phyloP scores from a whole-genome alignment of 2,113 vertebrate species.

The Anthoscopus minutus region DNA sequence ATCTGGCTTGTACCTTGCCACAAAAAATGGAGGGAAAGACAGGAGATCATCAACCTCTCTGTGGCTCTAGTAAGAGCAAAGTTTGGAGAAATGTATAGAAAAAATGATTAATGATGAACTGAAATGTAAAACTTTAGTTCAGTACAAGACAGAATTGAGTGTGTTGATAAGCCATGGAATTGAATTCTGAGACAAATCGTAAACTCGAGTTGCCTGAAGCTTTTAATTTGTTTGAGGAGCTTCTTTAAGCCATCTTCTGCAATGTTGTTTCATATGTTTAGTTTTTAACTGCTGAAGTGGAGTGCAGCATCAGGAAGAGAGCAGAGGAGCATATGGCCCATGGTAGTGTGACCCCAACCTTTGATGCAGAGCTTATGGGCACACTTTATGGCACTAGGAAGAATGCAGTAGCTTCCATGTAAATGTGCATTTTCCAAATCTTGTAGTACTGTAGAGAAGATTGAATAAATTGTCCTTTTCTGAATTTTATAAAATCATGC shows the following conservation, averaged over 20 bases:
- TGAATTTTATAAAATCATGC: background rate
- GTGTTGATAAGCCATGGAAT: background rate
- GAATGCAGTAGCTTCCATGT: background rate
- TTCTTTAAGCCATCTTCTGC: background rate
- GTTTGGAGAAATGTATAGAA: background rate
- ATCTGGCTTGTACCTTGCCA: background rate
- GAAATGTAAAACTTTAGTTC: background rate
- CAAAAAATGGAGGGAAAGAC: background rate
- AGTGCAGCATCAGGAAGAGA: background rate
- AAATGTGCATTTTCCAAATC: background rate
- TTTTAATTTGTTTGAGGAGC: background rate
- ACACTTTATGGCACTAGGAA: background rate
- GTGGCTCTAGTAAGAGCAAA: background rate
- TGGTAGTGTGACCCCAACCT: rapidly evolving
- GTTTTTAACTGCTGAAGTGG: background rate
- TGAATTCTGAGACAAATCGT: background rate
- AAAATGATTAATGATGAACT: background rate
- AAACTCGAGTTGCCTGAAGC: background rate
- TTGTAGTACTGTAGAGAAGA: background rate
- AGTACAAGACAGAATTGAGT: background rate
- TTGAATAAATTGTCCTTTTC: background rate
- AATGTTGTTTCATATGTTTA: background rate
- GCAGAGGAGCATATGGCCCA: background rate
- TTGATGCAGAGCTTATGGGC: background rate
- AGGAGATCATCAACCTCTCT: background rate